These are phyloP conservation scores for Onthophagus taurus DNA, from an alignment of 1,140 invertebrate species.

Conservation along the genomic window DNA sequence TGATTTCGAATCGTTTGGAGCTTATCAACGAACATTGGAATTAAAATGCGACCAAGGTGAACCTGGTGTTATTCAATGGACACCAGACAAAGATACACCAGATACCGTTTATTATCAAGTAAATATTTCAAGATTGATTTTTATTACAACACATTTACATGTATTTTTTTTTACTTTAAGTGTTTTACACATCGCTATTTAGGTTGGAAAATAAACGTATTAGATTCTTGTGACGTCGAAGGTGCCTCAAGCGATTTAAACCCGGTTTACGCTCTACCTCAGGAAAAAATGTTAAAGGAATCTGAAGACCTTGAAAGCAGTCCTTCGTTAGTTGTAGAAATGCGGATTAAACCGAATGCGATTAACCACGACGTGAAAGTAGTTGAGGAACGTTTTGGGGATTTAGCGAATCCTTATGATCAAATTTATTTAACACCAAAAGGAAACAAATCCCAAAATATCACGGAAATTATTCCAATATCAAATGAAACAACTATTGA, in stretches of 20 bases:
- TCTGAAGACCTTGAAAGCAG: conserved; percentile 45
- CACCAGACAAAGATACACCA: conserved; percentile 75
- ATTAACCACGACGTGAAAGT: not conserved
- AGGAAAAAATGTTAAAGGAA: conserved; percentile 16
- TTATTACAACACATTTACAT: not conserved
- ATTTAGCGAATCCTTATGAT: too few species aligned
- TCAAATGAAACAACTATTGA: conserved; percentile 8
- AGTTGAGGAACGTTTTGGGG: too few species aligned
- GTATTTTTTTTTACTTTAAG: conserved; percentile 41
- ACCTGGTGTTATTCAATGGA: conserved; percentile 80
- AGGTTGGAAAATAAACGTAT: conserved; percentile 91
- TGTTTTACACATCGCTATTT: conserved; percentile 87
- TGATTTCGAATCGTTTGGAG: conserved; percentile 76
- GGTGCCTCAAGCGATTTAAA: conserved; percentile 48
- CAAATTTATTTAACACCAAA: too few species aligned
- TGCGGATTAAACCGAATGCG: conserved; percentile 52
- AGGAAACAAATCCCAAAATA: too few species aligned
- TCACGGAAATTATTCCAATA: too few species aligned
- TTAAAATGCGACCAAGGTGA: conserved; percentile 74
- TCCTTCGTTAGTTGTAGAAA: conserved; percentile 56
- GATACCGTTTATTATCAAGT: conserved; percentile 90
- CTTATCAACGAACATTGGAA: conserved; percentile 74
- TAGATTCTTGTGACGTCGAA: conserved; percentile 62
- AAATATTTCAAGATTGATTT: conserved; percentile 20
- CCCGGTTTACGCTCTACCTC: conserved; percentile 35